phyloP scores from a whole-genome alignment of 2,888 invertebrate species.

The Lasioglossum pauxillum region DNA sequence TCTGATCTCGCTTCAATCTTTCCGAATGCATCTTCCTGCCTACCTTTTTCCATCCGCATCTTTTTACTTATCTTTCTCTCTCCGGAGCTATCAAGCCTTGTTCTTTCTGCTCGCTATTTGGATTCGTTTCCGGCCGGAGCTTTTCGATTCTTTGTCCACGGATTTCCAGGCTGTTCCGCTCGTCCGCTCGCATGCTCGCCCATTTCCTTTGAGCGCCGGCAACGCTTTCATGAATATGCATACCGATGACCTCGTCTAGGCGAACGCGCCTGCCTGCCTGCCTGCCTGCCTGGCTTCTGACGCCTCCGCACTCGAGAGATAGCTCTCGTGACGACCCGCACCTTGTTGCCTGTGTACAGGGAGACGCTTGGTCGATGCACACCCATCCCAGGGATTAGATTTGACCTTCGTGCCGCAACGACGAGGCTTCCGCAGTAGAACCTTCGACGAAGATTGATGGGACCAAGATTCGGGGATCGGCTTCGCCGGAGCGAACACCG shows the following conservation, averaged over 20 bases:
- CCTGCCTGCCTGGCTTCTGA: constrained; percentile 15
- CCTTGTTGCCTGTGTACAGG: constrained; percentile 3
- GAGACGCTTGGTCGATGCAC: constrained; percentile 26
- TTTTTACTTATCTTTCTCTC: not conserved
- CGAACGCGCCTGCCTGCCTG: constrained; percentile 8
- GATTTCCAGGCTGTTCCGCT: constrained; percentile 19
- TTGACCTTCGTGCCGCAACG: constrained; percentile 40
- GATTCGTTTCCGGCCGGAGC: constrained; percentile 2
- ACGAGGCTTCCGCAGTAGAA: not conserved
- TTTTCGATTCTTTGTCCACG: constrained; percentile 12
- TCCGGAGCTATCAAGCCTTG: not conserved
- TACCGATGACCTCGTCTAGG: constrained; percentile 39
- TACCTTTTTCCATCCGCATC: not conserved
- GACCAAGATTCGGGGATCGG: constrained; percentile 1
- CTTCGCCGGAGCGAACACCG: not conserved
- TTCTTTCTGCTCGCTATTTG: not conserved
- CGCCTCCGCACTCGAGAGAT: constrained; percentile 16
- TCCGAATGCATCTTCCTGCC: not conserved
- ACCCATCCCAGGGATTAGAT: constrained; percentile 30
- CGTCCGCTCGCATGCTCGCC: not conserved
- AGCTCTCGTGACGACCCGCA: constrained; percentile 19
- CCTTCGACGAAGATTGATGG: constrained; percentile 23
- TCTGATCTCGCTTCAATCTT: not conserved
- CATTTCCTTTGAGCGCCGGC: constrained; percentile 33
- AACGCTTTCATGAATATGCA: constrained; percentile 57